These are phyloP conservation scores for Platycheirus rosarum DNA, from an alignment of 2,888 invertebrate genomes.

Conservation along the genomic window DNA sequence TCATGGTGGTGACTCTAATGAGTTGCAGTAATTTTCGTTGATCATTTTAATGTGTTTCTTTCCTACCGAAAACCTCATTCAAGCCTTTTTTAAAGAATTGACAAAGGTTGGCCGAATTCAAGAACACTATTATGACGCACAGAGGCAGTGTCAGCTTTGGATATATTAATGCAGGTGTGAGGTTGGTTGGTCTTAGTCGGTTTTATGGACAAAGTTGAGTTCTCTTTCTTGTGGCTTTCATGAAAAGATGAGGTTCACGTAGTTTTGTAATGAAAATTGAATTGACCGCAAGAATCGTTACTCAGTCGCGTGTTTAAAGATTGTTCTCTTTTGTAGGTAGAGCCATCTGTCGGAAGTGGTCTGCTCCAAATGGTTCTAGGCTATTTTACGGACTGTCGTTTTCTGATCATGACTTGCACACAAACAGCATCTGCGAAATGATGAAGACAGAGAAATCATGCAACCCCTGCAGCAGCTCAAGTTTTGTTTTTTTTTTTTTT, in stretches of 20 bases:
- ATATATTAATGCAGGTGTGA: constrained; percentile 7
- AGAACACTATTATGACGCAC: too few relatives aligned
- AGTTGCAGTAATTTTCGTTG: constrained; percentile 26
- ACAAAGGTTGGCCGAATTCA: too few relatives aligned
- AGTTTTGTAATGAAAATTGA: constrained; percentile 22
- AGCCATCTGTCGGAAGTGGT: constrained; percentile 62
- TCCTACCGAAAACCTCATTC: too few relatives aligned
- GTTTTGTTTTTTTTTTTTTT: too few relatives aligned
- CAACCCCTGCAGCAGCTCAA: too few relatives aligned
- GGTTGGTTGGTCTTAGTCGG: background rate
- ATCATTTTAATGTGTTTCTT: too few relatives aligned
- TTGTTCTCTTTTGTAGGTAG: constrained; percentile 11
- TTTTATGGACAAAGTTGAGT: background rate
- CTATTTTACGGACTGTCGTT: too few relatives aligned
- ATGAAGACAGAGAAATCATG: too few relatives aligned
- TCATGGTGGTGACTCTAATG: constrained; percentile 39
- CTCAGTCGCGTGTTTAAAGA: constrained; percentile 16
- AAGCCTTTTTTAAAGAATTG: too few relatives aligned
- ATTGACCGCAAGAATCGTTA: constrained; percentile 55
- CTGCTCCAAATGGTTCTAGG: background rate
- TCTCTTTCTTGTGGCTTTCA: background rate
- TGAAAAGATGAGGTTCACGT: background rate
- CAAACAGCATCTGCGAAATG: too few relatives aligned
- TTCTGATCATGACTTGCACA: too few relatives aligned
- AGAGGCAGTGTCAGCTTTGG: constrained; percentile 13